Conservation (phyloP, 2,113 vertebrate species). For the Nibea albiflora region DNA sequence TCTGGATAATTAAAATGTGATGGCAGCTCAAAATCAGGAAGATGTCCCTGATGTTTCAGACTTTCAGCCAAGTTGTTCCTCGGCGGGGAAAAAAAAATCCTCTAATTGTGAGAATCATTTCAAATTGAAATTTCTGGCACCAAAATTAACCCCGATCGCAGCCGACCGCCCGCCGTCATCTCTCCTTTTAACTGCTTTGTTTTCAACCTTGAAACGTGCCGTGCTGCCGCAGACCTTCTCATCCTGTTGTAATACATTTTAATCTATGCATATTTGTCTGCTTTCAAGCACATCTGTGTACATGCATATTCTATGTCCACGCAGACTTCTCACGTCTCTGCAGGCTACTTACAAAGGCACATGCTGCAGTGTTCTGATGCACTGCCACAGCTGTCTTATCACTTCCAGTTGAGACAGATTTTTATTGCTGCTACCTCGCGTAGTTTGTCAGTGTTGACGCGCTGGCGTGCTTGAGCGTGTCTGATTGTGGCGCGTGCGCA, state of each 20-base stretch:
- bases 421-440: slow-evolving; percentile 48
- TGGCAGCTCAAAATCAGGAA: slow-evolving; percentile 21
- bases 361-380: slow-evolving; percentile 13
- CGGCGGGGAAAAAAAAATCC: background rate
- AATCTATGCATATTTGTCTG: slow-evolving; percentile 36
- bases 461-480: slow-evolving; percentile 17
- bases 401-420: slow-evolving; percentile 39
- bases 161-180: slow-evolving; percentile 1
- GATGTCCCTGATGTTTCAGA: slow-evolving; percentile 19
- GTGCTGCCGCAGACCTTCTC: slow-evolving; percentile 6
- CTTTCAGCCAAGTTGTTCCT: background rate
- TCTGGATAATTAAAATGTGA: slow-evolving; percentile 33
- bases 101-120: slow-evolving; percentile 23
- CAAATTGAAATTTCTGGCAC: slow-evolving; percentile 25
- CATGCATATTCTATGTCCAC: slow-evolving; percentile 17
- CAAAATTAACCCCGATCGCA: slow-evolving; percentile 32
- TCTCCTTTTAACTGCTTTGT: slow-evolving; percentile 26
- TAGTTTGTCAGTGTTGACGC: slow-evolving; percentile 31
- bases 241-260: slow-evolving; percentile 25
- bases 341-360: slow-evolving; percentile 47
- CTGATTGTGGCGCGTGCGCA: background rate
- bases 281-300: slow-evolving; percentile 46
- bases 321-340: slow-evolving; percentile 41
- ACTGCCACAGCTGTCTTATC: slow-evolving; percentile 57
- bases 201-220: background rate